Evolutionary conservation across 2,888 invertebrate species (phyloP).

Genomic region (Leptarthrus brevirostris): DNA sequence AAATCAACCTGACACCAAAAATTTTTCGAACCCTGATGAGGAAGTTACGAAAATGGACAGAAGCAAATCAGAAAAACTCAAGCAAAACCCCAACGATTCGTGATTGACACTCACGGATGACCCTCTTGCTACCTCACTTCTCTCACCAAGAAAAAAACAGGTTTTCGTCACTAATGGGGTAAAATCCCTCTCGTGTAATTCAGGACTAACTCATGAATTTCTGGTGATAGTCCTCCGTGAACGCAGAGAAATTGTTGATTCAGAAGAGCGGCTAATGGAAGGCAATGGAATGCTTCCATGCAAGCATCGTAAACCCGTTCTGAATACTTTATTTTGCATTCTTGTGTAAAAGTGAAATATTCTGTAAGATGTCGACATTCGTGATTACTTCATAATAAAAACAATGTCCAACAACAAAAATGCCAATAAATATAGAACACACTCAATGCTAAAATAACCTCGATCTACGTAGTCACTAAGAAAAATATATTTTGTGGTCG

Average conservation of each 20-base stretch:
- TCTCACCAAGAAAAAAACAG: too few relatives aligned
- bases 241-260: constrained; percentile 99
- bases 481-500: constrained; percentile 99
- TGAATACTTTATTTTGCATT: constrained; percentile 99
- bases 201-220: too few relatives aligned
- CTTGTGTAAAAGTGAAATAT: constrained; percentile 99
- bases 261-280: constrained; percentile 99
- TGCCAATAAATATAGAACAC: constrained; percentile 99
- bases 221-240: constrained; percentile 98
- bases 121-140: too few relatives aligned
- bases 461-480: constrained; percentile 99
- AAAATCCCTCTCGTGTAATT: too few relatives aligned
- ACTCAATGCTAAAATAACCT: constrained; percentile 99
- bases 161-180: too few relatives aligned
- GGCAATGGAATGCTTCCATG: constrained; percentile 99
- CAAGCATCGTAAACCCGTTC: constrained; percentile 99
- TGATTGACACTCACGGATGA: too few relatives aligned
- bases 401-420: constrained; percentile 97
- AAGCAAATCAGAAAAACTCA: too few relatives aligned
- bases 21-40: too few relatives aligned
- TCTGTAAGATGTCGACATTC: constrained; percentile 99
- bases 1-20: too few relatives aligned
- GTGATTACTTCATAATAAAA: constrained; percentile 98
- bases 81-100: too few relatives aligned
- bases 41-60: too few relatives aligned